These are phyloP conservation scores for Leguminivora glycinivorella DNA, from an alignment of 1,140 invertebrate genomes.

Conservation along the genomic window DNA sequence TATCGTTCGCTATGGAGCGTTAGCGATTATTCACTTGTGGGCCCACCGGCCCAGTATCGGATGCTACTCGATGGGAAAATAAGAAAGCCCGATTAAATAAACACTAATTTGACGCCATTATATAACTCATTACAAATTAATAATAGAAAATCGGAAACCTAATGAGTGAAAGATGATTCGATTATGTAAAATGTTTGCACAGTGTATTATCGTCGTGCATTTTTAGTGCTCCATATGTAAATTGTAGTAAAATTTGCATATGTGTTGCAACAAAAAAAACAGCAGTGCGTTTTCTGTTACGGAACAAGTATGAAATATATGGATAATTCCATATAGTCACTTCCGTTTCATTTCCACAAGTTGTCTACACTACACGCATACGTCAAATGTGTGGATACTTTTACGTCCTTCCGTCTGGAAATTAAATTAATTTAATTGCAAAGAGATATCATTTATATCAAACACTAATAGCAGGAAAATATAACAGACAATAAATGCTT, in stretches of 20 bases:
- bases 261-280: background rate
- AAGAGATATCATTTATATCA: background rate
- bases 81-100: slow-evolving; percentile 44
- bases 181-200: background rate
- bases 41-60: too few species aligned
- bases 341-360: background rate
- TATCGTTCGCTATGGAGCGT: too few species aligned
- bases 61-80: slow-evolving; percentile 58
- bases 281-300: background rate
- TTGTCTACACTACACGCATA: slow-evolving; percentile 12
- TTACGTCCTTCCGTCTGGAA: background rate
- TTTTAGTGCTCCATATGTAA: background rate
- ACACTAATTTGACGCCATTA: slow-evolving; percentile 1
- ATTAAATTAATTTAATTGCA: background rate
- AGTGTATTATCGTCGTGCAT: background rate
- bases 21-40: too few species aligned
- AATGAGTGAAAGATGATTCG: background rate
- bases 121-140: background rate
- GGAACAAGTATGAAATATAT: background rate
- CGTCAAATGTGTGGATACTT: background rate
- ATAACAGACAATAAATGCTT: background rate
- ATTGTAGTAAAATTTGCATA: slow-evolving; percentile 12
- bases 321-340: background rate
- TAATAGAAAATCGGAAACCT: background rate
- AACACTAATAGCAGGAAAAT: background rate